Conservation (phyloP, 2,797 vertebrate species). For the Netta rufina region DNA sequence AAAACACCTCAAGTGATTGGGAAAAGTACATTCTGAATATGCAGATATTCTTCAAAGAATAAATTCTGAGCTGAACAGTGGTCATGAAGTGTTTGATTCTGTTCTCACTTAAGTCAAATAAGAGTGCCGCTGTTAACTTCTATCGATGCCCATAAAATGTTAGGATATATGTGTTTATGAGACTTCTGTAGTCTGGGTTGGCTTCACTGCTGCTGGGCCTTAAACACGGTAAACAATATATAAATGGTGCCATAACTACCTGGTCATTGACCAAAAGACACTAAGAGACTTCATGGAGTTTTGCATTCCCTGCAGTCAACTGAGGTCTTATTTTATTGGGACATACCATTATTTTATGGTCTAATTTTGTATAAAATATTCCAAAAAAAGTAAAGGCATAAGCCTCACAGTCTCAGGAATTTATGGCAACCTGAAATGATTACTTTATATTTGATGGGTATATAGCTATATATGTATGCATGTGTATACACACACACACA, state of each 20-base stretch:
- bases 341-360: background rate
- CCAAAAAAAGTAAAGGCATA: background rate
- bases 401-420: background rate
- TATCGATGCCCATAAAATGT: background rate
- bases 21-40: constrained; percentile 17
- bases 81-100: background rate
- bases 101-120: background rate
- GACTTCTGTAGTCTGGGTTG: background rate
- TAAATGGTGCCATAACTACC: background rate
- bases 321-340: background rate
- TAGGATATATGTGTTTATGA: background rate
- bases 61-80: no score
- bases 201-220: background rate
- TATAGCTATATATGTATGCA: background rate
- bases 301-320: background rate
- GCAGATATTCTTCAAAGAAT: background rate
- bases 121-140: background rate
- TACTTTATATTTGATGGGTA: background rate
- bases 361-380: background rate
- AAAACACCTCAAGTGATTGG: background rate
- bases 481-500: no score
- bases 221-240: background rate
- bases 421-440: background rate
- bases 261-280: background rate
- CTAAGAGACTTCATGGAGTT: background rate